Conservation (phyloP, 2,888 invertebrate genomes). For the Hartigia nigra region DNA sequence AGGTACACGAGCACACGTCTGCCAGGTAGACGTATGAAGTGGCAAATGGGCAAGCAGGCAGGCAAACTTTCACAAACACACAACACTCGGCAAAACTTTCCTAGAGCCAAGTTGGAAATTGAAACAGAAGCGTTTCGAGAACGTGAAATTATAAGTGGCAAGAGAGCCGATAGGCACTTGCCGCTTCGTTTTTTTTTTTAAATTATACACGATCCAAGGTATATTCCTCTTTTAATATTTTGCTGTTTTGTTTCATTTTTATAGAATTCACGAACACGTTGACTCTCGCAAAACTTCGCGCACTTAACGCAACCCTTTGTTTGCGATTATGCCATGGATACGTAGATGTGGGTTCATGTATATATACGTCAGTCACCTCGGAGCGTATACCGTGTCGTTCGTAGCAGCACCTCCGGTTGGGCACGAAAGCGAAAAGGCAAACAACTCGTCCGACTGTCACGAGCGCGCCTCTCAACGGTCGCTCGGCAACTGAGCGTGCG, state of each 20-base stretch:
- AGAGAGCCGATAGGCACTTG: background rate
- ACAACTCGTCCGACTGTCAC: constrained; percentile 25
- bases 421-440: background rate
- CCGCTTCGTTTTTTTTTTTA: background rate
- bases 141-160: background rate
- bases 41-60: background rate
- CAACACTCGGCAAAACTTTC: background rate
- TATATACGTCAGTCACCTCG: background rate
- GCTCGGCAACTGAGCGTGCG: constrained; percentile 64
- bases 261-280: background rate
- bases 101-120: background rate
- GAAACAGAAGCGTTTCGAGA: background rate
- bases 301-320: background rate
- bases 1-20: background rate
- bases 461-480: constrained; percentile 60
- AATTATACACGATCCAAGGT: background rate
- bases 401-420: background rate
- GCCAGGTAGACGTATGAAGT: background rate
- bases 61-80: background rate
- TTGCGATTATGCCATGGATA: background rate
- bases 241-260: background rate
- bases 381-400: background rate
- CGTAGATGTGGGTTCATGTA: background rate
- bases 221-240: background rate
- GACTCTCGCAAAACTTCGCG: background rate